These are phyloP conservation scores for Volucella zonaria DNA, from an alignment of 2,888 invertebrate genomes.

Conservation along the genomic window DNA sequence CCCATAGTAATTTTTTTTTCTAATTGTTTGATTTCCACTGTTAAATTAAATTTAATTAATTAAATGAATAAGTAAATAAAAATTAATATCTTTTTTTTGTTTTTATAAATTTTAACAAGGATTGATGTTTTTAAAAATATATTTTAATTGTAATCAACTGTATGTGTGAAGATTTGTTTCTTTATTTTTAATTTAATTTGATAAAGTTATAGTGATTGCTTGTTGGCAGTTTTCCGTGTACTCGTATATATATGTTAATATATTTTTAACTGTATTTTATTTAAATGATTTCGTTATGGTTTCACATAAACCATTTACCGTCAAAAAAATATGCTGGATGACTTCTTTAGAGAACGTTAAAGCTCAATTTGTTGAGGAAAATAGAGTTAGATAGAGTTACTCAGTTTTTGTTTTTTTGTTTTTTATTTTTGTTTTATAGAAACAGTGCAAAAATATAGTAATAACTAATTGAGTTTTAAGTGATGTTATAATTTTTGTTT, in stretches of 20 bases:
- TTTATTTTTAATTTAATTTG: slow-evolving; percentile 39
- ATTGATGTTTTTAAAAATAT: slow-evolving; percentile 42
- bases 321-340: slow-evolving; percentile 31
- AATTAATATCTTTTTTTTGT: neutral
- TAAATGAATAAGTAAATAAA: neutral
- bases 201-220: slow-evolving; percentile 72
- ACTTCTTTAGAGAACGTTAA: slow-evolving; percentile 40
- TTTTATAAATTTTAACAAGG: neutral
- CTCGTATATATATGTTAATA: slow-evolving; percentile 32
- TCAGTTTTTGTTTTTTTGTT: slow-evolving; percentile 14
- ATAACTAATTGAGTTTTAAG: slow-evolving; percentile 41
- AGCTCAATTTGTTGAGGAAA: slow-evolving; percentile 58
- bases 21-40: slow-evolving; percentile 57
- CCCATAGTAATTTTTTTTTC: slow-evolving; percentile 15
- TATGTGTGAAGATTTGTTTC: slow-evolving; percentile 23
- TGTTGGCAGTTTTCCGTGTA: slow-evolving; percentile 72
- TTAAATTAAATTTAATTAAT: slow-evolving; percentile 18
- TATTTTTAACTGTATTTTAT: slow-evolving; percentile 11
- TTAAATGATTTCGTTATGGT: slow-evolving; percentile 5
- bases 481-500: slow-evolving; percentile 33
- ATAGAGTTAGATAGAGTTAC: slow-evolving; percentile 11
- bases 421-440: slow-evolving; percentile 19
- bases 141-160: slow-evolving; percentile 32
- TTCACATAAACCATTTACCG: slow-evolving; percentile 32
- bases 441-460: slow-evolving; percentile 63